Conservation (phyloP, 2,113 vertebrate genomes). For the Baryphthengus martii region DNA sequence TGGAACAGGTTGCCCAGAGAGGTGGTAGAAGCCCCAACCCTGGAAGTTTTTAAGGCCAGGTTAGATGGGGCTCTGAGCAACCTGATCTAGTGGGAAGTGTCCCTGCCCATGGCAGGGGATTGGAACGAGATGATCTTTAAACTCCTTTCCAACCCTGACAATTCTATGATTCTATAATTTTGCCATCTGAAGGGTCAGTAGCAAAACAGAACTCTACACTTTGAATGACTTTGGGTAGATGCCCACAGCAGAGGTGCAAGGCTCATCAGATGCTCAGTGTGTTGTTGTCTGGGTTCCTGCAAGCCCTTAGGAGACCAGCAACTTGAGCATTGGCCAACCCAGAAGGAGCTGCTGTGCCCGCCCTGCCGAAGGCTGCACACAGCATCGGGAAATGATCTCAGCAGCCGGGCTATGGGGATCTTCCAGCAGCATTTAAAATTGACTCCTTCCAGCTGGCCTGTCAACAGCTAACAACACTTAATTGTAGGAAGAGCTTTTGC, state of each 20-base stretch:
- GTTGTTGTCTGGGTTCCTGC: not conserved
- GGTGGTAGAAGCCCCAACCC: no score
- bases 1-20: no score
- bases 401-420: not conserved
- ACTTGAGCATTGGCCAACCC: accelerated
- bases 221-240: not conserved
- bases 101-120: no score
- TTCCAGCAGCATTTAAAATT: not conserved
- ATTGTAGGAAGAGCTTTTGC: not conserved
- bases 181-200: not conserved
- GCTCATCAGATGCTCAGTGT: not conserved
- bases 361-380: not conserved
- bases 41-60: no score
- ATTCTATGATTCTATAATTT: no score
- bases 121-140: no score
- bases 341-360: not conserved
- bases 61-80: no score
- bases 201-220: not conserved
- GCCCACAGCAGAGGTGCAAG: not conserved
- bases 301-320: not conserved
- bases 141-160: no score
- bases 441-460: not conserved
- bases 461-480: not conserved
- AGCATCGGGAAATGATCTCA: not conserved
- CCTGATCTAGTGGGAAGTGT: no score